phyloP scores from a whole-genome alignment of 2,113 vertebrate genomes.

The Oryzias celebensis region DNA sequence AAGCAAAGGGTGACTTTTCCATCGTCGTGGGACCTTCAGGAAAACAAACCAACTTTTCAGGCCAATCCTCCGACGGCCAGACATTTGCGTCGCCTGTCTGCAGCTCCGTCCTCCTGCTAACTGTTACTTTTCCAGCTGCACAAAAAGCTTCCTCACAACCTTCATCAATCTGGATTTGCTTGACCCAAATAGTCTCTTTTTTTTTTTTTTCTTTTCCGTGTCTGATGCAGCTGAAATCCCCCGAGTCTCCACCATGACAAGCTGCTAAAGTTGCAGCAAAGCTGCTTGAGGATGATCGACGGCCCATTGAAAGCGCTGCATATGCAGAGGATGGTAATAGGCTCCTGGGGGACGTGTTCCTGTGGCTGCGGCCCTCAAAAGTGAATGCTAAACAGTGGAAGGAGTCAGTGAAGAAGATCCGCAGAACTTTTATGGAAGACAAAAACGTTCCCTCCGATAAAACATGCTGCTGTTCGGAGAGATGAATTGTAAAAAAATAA shows the following conservation, averaged over 20 bases:
- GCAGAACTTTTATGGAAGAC: no score
- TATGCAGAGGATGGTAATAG: constrained; percentile 71
- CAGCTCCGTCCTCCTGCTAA: neutral
- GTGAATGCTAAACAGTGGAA: constrained; percentile 50
- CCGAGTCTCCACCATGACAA: constrained; percentile 51
- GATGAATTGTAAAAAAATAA: no score
- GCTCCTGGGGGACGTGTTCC: constrained; percentile 67
- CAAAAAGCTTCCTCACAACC: constrained; percentile 13
- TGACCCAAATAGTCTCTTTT: constrained; percentile 50
- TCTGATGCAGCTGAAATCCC: constrained; percentile 59
- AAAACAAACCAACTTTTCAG: constrained; percentile 24
- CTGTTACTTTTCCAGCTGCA: constrained; percentile 5
- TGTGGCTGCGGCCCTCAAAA: constrained; percentile 35
- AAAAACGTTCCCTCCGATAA: no score
- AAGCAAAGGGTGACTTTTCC: no score
- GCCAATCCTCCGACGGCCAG: constrained; percentile 2
- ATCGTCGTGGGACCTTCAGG: no score
- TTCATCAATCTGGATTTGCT: constrained; percentile 26
- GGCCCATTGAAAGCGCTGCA: constrained; percentile 63
- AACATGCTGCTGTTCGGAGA: no score
- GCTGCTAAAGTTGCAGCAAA: constrained; percentile 57
- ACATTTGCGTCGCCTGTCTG: no score
- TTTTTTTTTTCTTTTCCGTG: constrained; percentile 37
- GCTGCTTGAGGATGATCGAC: constrained; percentile 68
- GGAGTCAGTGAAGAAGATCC: constrained; percentile 14